These are phyloP conservation scores for Peromyscus melanophrys DNA, from an alignment of 2,797 vertebrate species.

Conservation along the genomic window DNA sequence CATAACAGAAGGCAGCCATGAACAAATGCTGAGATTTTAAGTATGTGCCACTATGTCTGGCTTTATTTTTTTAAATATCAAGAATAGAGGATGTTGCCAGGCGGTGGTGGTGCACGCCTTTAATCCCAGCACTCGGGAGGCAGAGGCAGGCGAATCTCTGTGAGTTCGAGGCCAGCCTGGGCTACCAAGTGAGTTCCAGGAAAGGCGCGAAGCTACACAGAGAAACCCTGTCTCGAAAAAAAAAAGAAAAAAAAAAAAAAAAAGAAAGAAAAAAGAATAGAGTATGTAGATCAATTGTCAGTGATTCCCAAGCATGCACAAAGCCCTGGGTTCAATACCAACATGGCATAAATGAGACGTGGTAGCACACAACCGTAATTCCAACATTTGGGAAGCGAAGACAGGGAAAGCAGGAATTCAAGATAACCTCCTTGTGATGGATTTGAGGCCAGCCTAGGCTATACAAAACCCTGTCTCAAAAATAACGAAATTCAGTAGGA, in stretches of 20 bases:
- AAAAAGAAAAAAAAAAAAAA: too few species aligned
- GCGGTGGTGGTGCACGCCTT: too few species aligned
- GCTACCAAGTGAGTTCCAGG: too few species aligned
- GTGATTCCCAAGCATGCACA: background rate
- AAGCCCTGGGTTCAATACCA: background rate
- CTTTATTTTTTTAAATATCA: slow-evolving; percentile 42
- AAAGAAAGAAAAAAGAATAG: too few species aligned
- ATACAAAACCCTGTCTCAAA: background rate
- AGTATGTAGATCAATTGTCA: background rate
- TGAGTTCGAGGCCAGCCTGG: too few species aligned
- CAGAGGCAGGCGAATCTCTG: too few species aligned
- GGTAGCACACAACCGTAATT: background rate
- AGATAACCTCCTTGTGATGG: background rate
- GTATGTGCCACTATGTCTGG: background rate
- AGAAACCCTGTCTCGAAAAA: too few species aligned
- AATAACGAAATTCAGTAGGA: background rate
- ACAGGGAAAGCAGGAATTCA: background rate
- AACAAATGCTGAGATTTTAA: background rate
- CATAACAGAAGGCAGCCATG: background rate
- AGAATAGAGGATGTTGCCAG: too few species aligned
- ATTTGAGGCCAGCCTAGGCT: background rate
- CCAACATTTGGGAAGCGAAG: background rate
- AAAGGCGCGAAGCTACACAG: too few species aligned
- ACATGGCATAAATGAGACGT: background rate
- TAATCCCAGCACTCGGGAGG: too few species aligned